Base-by-base conservation (phyloP, 2,888 invertebrate species). In the Smittia aterrima region DNA sequence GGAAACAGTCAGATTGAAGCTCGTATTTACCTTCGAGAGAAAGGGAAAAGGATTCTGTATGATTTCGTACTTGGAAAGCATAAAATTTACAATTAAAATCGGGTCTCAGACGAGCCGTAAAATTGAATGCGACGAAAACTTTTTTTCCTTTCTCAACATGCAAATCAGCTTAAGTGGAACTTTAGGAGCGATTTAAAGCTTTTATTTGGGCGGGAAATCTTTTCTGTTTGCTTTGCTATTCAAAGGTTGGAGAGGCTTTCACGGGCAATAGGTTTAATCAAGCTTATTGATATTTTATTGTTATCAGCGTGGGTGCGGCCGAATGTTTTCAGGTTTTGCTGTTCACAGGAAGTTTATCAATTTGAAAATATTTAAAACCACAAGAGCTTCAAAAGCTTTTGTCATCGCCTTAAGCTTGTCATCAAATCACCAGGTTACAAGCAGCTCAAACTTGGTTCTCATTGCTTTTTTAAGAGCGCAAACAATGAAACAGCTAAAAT, bases 271-370 rank as follows among this genome's bases (percentile, higher is more conserved):
- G 53, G 58, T 72, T 72, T 54, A 72, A 72, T 72, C 72, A 72
- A 72, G 27, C n/a, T 38, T 72, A 72, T 72, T 72, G 72, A 72
- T 72, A 53, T 72, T 58, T 72, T 72, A 40, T 72, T 32, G 32
- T 62, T 58, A 62, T 62, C 6, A 11, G 1, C n/a, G 9, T 6
- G 58, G 58, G 22, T 25, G 72, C 27, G 71, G 53, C 58, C 53
- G 32, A 72, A 72, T 72, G 58, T 58, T 72, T 38, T 25, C 7
- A 18, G 6, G 22, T 67, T 67, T 9, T 13, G 18, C 18, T 47
- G 32, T 32, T 9, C 4, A 9, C 9, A 32, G 9, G 32, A 9
- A 32, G 32, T 32, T 32, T 32, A 3, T 3, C 4, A 32, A 32
- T 32, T 47, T 47, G 4, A 38, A 4, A 4, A 47, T 47, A 11